phyloP scores from a whole-genome alignment of 2,888 invertebrate species.

The Eubasilissa splendida region DNA sequence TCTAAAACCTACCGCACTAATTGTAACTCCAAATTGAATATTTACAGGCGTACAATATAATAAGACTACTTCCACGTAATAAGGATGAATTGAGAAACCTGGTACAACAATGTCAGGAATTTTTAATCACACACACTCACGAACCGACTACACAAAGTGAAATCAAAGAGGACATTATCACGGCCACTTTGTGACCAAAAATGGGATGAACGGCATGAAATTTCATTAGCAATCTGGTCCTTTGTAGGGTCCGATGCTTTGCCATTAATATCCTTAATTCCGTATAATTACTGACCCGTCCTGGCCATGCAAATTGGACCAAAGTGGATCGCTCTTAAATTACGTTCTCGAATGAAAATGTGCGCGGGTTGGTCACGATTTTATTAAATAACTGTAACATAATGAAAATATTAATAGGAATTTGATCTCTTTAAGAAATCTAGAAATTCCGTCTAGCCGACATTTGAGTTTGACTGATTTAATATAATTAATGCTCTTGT shows the following conservation, averaged over 20 bases:
- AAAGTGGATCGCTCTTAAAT: constrained; percentile 1
- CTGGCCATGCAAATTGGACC: constrained; percentile 46
- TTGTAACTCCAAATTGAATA: no score
- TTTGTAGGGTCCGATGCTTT: constrained; percentile 30
- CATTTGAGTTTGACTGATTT: no score
- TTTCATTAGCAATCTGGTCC: constrained; percentile 38
- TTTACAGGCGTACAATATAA: no score
- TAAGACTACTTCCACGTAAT: no score
- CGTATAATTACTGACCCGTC: constrained; percentile 52
- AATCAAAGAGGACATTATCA: constrained; percentile 33
- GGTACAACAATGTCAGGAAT: constrained; percentile 16
- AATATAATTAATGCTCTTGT: no score
- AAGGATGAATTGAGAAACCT: background rate
- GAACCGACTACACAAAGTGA: background rate
- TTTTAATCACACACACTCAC: constrained; percentile 21
- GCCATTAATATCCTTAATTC: constrained; percentile 49
- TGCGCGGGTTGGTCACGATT: background rate
- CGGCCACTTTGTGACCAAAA: constrained; percentile 40
- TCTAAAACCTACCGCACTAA: no score
- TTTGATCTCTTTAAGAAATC: no score
- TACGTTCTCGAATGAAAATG: constrained; percentile 2
- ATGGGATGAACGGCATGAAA: constrained; percentile 40
- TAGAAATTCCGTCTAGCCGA: no score
- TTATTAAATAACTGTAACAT: no score
- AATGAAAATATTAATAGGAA: no score